Conservation (phyloP, 2,888 invertebrate genomes). For the Conomelus anceps region DNA sequence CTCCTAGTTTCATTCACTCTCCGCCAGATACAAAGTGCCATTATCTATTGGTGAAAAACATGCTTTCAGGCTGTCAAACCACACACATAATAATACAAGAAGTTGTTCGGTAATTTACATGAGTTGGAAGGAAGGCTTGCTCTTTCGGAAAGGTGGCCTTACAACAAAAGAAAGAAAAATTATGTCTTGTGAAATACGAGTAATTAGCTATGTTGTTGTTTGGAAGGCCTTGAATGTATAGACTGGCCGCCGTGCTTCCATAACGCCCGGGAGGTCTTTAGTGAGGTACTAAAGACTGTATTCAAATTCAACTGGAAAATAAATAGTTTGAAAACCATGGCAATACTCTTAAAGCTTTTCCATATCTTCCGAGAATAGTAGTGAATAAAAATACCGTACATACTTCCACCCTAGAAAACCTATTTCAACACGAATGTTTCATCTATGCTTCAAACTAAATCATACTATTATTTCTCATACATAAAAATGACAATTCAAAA, state of each 20-base stretch:
- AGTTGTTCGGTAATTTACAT: not conserved
- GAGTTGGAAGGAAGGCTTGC: not conserved
- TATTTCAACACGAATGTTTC: too few relatives aligned
- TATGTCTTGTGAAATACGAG: not conserved
- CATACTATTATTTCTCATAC: too few relatives aligned
- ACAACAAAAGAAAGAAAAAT: not conserved
- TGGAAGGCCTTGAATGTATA: not conserved
- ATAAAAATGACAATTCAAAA: too few relatives aligned
- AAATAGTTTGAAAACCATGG: not conserved
- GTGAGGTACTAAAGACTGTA: not conserved
- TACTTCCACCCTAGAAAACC: too few relatives aligned
- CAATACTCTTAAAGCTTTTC: too few relatives aligned
- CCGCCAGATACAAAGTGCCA: too few relatives aligned
- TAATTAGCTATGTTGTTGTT: not conserved
- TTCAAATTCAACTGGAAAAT: not conserved
- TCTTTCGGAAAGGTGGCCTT: not conserved
- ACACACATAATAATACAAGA: not conserved
- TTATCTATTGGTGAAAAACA: not conserved
- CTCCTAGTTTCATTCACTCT: too few relatives aligned
- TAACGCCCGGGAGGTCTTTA: not conserved
- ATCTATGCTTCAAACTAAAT: too few relatives aligned
- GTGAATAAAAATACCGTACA: too few relatives aligned
- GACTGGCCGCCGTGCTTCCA: not conserved
- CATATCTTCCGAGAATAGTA: too few relatives aligned
- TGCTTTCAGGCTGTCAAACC: not conserved